A percentile compares a stretch with the other conserved stretches of the same genome.
Conservation (phyloP, 2,113 vertebrate genomes). For the cat (Felis catus) region DNA sequence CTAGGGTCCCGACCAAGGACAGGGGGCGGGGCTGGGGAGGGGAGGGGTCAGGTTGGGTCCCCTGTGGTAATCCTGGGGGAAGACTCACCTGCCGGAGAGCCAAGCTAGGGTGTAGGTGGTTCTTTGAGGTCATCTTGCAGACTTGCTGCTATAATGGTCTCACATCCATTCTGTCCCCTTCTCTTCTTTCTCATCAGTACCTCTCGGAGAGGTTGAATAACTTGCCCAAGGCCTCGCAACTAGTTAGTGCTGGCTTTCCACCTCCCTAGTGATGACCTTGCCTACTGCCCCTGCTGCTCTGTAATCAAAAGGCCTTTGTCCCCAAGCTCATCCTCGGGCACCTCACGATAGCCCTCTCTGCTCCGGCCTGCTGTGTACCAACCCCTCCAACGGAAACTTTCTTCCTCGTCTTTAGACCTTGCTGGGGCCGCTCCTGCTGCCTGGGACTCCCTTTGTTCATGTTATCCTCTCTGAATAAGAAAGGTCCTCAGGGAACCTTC, state of each 20-base stretch:
- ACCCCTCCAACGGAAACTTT: fast-evolving
- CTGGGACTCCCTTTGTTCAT: neutral
- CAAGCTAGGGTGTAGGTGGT: fast-evolving
- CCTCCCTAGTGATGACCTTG: fast-evolving
- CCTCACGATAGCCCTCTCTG: neutral
- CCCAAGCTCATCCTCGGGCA: fast-evolving
- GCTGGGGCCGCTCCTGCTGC: neutral
- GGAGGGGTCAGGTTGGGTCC: fast-evolving
- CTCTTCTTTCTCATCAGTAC: neutral
- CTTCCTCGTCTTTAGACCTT: neutral
- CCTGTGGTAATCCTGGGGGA: neutral
- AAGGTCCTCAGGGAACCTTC: neutral
- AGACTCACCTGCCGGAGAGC: neutral
- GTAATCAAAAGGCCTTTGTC: neutral
- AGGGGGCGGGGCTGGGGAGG: neutral
- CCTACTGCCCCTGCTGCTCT: neutral
- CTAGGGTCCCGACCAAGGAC: neutral
- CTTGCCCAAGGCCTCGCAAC: too few species aligned
- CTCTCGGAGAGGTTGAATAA: neutral
- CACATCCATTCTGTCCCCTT: too few species aligned
- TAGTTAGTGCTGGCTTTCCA: neutral
- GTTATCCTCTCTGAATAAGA: too few species aligned
- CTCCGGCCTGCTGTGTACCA: fast-evolving
- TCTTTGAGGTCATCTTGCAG: neutral
- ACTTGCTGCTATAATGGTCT: neutral